Conservation (phyloP, 2,888 invertebrate genomes). For the Cerastis leucographa region DNA sequence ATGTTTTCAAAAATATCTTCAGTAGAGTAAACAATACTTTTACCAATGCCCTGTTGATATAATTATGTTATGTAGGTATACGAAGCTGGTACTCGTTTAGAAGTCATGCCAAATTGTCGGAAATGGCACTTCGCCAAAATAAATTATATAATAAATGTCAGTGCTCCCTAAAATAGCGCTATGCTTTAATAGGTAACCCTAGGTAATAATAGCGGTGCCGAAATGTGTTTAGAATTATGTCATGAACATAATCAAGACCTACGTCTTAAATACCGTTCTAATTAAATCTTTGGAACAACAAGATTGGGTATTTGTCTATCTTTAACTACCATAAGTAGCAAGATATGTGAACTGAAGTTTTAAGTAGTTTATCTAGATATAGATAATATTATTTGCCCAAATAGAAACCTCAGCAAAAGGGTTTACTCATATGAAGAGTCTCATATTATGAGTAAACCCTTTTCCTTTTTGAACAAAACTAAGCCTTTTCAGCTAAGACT, state of each 20-base stretch:
- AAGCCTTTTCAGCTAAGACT: background rate
- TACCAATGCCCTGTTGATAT: background rate
- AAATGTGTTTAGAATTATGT: slow-evolving; percentile 14
- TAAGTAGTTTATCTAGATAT: background rate
- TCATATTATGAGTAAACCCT: too few species aligned
- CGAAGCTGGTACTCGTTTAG: background rate
- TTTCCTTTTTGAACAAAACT: too few species aligned
- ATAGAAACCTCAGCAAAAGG: background rate
- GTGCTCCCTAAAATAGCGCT: slow-evolving; percentile 36
- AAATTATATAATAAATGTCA: slow-evolving; percentile 30
- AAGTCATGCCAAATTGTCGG: slow-evolving; percentile 28
- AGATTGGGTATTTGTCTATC: background rate
- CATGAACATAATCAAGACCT: slow-evolving; percentile 6
- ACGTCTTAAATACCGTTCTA: background rate
- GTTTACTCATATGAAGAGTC: background rate
- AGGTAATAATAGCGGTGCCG: slow-evolving; percentile 23
- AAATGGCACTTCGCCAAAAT: slow-evolving; percentile 51
- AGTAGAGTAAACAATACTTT: background rate
- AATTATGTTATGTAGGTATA: background rate
- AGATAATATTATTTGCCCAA: background rate
- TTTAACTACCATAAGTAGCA: background rate
- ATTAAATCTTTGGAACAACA: background rate
- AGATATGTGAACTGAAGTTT: background rate
- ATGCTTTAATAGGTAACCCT: slow-evolving; percentile 2
- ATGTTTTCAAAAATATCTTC: background rate